Evolutionary conservation across 2,113 vertebrate species (phyloP).

Genomic region (Cephalophus harveyi): DNA sequence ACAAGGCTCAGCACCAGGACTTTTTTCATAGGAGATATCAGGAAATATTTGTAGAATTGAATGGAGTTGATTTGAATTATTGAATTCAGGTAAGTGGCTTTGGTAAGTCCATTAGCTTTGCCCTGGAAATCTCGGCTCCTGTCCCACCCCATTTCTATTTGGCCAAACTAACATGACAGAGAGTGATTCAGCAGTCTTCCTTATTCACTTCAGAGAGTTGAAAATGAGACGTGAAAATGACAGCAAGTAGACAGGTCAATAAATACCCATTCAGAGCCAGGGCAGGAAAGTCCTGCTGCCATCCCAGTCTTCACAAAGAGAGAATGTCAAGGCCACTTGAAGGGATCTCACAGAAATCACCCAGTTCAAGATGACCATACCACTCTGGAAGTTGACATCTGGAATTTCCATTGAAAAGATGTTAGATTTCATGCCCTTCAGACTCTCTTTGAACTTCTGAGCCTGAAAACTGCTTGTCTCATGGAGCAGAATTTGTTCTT

Average conservation of each 20-base stretch:
- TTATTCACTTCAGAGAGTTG: not conserved
- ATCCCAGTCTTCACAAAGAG: not conserved
- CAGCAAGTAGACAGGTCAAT: slow-evolving; percentile 30
- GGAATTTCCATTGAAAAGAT: not conserved
- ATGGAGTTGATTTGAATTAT: slow-evolving; percentile 54
- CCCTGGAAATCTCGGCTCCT: slow-evolving; percentile 9
- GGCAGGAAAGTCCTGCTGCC: not conserved
- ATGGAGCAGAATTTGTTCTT: not conserved
- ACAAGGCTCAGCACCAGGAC: too few relatives aligned
- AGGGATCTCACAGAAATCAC: not conserved
- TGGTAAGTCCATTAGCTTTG: slow-evolving; percentile 53
- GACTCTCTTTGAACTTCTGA: not conserved
- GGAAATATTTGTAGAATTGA: not conserved
- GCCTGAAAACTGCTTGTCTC: not conserved
- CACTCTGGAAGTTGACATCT: not conserved
- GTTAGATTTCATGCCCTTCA: not conserved
- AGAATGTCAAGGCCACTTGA: not conserved
- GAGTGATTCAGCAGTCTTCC: slow-evolving; percentile 28
- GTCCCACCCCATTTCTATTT: slow-evolving; percentile 44
- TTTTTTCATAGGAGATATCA: not conserved
- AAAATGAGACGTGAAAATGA: slow-evolving; percentile 47
- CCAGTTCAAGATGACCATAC: not conserved
- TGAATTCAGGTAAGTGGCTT: slow-evolving; percentile 52
- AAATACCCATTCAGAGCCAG: not conserved
- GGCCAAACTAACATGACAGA: slow-evolving; percentile 14